phyloP scores from a whole-genome alignment of 2,888 invertebrate genomes.

The Plusia festucae region DNA sequence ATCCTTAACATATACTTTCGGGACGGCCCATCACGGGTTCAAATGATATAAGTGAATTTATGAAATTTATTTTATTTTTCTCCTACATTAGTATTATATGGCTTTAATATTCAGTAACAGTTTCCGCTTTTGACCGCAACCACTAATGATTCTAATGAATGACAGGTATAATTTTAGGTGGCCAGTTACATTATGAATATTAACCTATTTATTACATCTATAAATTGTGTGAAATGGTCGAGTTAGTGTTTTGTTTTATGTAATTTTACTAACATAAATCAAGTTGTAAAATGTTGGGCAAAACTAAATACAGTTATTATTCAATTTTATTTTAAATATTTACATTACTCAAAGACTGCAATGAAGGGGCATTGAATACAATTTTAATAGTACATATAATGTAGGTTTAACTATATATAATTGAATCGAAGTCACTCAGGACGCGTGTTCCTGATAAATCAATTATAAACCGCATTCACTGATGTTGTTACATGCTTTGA shows the following conservation, averaged over 20 bases:
- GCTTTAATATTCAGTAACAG: conserved; percentile 27
- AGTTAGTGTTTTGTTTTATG: not conserved
- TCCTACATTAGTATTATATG: conserved; percentile 39
- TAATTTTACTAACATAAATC: not conserved
- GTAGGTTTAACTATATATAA: conserved; percentile 56
- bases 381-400: conserved; percentile 52
- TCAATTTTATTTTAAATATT: too few species aligned
- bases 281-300: too few species aligned
- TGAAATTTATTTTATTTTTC: conserved; percentile 40
- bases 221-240: not conserved
- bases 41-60: conserved; percentile 33
- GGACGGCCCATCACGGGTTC: conserved; percentile 29
- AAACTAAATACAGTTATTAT: too few species aligned
- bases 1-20: conserved; percentile 32
- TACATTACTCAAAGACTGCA: conserved; percentile 45
- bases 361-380: conserved; percentile 50
- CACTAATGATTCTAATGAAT: conserved; percentile 4
- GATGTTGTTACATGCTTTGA: conserved; percentile 73
- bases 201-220: not conserved
- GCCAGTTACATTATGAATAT: conserved; percentile 1
- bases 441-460: conserved; percentile 64
- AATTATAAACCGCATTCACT: conserved; percentile 71
- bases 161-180: not conserved
- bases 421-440: conserved; percentile 66
- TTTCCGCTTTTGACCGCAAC: conserved; percentile 1